Base-by-base conservation (phyloP, 2,888 invertebrate genomes). In the Rhaphigaster nebulosa region DNA sequence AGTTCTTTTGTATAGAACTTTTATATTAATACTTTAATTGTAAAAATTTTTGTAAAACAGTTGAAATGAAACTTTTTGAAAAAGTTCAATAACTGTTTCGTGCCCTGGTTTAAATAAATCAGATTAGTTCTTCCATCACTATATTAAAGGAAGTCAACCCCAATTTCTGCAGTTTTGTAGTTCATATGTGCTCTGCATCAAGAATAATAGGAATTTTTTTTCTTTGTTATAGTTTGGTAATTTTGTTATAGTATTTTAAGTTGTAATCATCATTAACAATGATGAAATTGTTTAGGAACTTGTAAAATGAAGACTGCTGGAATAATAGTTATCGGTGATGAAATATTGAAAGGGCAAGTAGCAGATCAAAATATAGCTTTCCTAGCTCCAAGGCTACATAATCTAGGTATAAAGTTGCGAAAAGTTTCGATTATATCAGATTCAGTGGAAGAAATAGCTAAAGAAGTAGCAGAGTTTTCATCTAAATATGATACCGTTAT, bases 341-440 rank as follows among this genome's bases (percentile, higher is more conserved):
- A 96, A 93, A 95, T 96, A 91, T 93, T 96, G 87, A 96, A 96
- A 92, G 96, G 96, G 29, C 95, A 95, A 92, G 95, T 95, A 23
- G 93, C 93, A 34, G 96, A 96, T 93, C 95, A 95, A 29, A 96
- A 96, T 93, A 95, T 96, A 13, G 93, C 94, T 92, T 95, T 95
- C 92, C 93, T 95, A 15, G 94, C 94, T 92, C 94, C 94, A 92
- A 93, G 94, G 91, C 93, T 96, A 2, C 94, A 94, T 92, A 93
- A 94, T 12, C 93, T 94, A 80, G 95, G 96, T 52, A 94, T 95
- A 12, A 94, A 94, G 93, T 94, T 96, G 15, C 93, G 94, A 91
- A 94, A 94, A 94, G 94, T 95, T 88, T 95, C 96, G 87, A 95
- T 97, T 45, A 95, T 97, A 92, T 95, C 95, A 90, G 97, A 97